Percentiles rank a stretch among this genome's conserved stretches.
Evolutionary conservation across 2,888 invertebrate species (phyloP).

Genomic region (Oxyteleia sp.): DNA sequence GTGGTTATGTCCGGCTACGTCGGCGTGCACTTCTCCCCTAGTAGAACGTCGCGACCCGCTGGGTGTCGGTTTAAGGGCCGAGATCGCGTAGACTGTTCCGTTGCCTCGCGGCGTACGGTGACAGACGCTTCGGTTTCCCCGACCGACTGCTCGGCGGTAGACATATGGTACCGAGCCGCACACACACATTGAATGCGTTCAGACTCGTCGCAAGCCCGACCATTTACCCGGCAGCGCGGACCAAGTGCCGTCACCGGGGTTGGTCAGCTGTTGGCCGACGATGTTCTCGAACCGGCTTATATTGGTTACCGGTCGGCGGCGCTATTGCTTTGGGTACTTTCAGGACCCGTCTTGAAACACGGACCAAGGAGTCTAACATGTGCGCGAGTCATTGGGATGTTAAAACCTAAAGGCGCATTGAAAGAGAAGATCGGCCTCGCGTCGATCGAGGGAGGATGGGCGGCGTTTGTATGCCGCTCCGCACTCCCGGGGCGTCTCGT

Average conservation of each 20-base stretch:
- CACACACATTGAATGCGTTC: constrained; percentile 75
- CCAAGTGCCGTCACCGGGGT: constrained; percentile 77
- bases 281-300: constrained; percentile 79
- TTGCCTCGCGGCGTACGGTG: constrained; percentile 69
- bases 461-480: constrained; percentile 86
- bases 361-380: constrained; percentile 92
- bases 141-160: constrained; percentile 82
- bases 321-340: constrained; percentile 85
- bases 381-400: constrained; percentile 91
- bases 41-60: constrained; percentile 89
- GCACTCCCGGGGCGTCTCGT: constrained; percentile 90
- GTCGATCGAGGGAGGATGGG: constrained; percentile 88
- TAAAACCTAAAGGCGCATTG: constrained; percentile 90
- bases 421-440: constrained; percentile 89
- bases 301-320: constrained; percentile 76
- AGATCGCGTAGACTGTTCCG: constrained; percentile 82
- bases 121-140: constrained; percentile 83
- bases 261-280: constrained; percentile 78
- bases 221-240: constrained; percentile 66
- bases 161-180: constrained; percentile 82
- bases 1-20: constrained; percentile 76
- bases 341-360: constrained; percentile 93
- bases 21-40: constrained; percentile 87
- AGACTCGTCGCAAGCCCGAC: constrained; percentile 74
- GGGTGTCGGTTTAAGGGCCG: constrained; percentile 87